These are phyloP conservation scores for Parapristionchus giblindavisi DNA, from an alignment of 2,888 invertebrate genomes.

Conservation along the genomic window DNA sequence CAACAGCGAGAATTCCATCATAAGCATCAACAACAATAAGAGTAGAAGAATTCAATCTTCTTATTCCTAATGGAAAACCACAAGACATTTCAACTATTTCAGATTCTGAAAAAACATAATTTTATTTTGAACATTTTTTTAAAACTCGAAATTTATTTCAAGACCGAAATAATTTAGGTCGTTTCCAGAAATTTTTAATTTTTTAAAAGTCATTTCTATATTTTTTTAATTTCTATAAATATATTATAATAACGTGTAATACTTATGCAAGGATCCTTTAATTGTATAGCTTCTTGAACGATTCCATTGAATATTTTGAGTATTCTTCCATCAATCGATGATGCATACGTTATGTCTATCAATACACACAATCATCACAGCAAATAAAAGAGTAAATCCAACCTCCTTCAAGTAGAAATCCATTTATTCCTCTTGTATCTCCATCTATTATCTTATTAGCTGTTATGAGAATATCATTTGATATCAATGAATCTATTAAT, in stretches of 20 bases:
- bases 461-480: no score
- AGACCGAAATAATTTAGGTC: no score
- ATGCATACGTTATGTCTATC: neutral
- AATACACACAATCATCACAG: no score
- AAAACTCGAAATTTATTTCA: no score
- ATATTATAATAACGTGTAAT: neutral
- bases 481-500: no score
- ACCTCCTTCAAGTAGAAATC: no score
- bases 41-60: constrained; percentile 9
- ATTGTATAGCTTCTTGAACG: neutral
- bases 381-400: no score
- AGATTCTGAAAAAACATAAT: neutral
- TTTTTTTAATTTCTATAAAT: neutral
- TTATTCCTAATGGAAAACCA: constrained; percentile 13
- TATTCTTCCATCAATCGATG: neutral
- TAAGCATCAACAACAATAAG: constrained; percentile 32
- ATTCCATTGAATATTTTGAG: neutral
- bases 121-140: no score
- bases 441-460: no score
- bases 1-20: constrained; percentile 22
- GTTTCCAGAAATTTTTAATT: neutral
- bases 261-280: neutral
- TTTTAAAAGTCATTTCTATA: neutral
- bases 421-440: no score
- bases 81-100: neutral